These are phyloP conservation scores for Hirundichthys speculiger DNA, from an alignment of 2,113 vertebrate genomes.

Conservation along the genomic window DNA sequence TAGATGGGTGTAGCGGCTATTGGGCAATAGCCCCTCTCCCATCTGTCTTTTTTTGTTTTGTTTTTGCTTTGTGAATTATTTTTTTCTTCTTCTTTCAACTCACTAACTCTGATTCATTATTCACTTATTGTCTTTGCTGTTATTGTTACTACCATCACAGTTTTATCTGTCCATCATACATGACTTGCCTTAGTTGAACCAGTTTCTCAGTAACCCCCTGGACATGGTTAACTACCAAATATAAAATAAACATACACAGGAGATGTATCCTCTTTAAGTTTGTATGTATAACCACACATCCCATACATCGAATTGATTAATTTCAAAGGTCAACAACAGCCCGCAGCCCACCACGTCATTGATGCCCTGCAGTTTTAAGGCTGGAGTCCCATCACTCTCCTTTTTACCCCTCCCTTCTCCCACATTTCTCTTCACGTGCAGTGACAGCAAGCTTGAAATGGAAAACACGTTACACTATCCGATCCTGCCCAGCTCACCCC, in stretches of 20 bases:
- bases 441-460: constrained; percentile 27
- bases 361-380: constrained; percentile 31
- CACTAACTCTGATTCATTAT: neutral
- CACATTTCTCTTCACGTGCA: constrained; percentile 55
- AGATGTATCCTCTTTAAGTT: neutral
- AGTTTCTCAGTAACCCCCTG: neutral
- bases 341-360: constrained; percentile 22
- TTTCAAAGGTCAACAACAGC: neutral
- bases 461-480: constrained; percentile 32
- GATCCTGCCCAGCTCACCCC: neutral
- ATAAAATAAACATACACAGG: neutral
- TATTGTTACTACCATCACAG: no score
- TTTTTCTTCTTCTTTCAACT: neutral
- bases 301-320: neutral
- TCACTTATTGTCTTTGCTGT: neutral
- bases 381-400: neutral
- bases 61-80: neutral
- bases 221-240: neutral
- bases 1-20: neutral
- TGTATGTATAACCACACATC: neutral
- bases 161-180: no score
- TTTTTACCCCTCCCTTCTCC: constrained; percentile 1
- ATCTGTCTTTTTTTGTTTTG: constrained; percentile 5
- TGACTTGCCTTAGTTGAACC: no score
- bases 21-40: neutral